Percentiles rank a stretch among this genome's conserved stretches.
phyloP scores from a whole-genome alignment of 2,797 vertebrate genomes.

The Enteromius unitaeniatus region DNA sequence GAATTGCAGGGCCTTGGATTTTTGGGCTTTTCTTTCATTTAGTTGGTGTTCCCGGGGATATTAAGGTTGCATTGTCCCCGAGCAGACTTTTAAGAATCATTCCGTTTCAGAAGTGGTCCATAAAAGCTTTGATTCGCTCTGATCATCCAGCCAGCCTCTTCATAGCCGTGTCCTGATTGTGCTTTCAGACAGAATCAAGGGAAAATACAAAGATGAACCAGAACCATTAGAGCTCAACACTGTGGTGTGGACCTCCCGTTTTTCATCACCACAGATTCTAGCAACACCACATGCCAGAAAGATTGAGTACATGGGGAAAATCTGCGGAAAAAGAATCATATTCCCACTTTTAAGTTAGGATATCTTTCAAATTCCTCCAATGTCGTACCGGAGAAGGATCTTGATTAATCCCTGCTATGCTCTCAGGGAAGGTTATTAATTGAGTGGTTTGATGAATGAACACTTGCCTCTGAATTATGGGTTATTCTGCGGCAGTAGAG shows the following conservation, averaged over 20 bases:
- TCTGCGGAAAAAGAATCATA: constrained; percentile 1
- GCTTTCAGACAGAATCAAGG: constrained; percentile 47
- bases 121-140: constrained; percentile 38
- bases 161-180: constrained; percentile 41
- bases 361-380: background rate
- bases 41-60: constrained; percentile 26
- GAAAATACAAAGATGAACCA: constrained; percentile 29
- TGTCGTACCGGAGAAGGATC: background rate
- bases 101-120: constrained; percentile 21
- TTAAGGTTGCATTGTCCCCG: constrained; percentile 21
- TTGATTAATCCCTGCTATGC: constrained; percentile 37
- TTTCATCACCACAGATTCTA: constrained; percentile 26
- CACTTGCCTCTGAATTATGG: constrained; percentile 59
- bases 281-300: constrained; percentile 9
- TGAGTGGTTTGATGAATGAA: constrained; percentile 60
- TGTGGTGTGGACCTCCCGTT: background rate
- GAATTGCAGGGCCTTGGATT: constrained; percentile 20
- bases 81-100: background rate
- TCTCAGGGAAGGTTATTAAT: constrained; percentile 56
- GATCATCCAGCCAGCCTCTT: constrained; percentile 10
- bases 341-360: constrained; percentile 15
- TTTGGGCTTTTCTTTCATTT: constrained; percentile 44
- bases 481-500: constrained; percentile 37
- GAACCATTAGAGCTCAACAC: background rate
- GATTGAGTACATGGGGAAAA: constrained; percentile 5